Conservation (phyloP, 2,797 vertebrate species). For the Gymnothorax javanicus region DNA sequence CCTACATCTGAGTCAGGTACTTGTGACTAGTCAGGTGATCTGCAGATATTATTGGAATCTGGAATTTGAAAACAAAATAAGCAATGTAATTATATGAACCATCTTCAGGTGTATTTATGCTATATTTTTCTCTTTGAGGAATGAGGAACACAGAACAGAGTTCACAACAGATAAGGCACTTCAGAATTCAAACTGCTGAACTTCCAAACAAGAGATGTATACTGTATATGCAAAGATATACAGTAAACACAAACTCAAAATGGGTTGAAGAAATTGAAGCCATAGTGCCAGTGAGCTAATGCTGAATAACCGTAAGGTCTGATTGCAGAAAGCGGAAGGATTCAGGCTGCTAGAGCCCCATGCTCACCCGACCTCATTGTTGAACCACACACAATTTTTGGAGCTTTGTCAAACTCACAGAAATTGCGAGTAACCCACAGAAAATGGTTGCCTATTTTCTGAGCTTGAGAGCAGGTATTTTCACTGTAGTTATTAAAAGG, state of each 20-base stretch:
- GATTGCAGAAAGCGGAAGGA: constrained; percentile 61
- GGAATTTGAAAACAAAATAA: constrained; percentile 60
- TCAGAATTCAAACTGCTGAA: neutral
- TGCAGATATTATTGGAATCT: constrained; percentile 99
- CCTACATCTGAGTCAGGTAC: constrained; percentile 99
- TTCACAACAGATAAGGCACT: neutral
- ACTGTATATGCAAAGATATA: neutral
- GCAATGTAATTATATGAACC: neutral
- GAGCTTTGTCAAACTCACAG: no score
- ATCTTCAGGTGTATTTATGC: neutral
- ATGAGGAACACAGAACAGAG: neutral
- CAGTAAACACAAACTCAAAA: neutral
- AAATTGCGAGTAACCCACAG: neutral
- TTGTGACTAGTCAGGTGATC: constrained; percentile 99
- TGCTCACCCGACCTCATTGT: constrained; percentile 74
- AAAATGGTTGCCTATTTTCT: neutral
- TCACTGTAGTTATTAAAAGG: neutral
- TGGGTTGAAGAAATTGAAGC: neutral
- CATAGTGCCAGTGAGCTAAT: constrained; percentile 7
- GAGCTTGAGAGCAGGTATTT: neutral
- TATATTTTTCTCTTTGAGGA: neutral
- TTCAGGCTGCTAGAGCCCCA: constrained; percentile 61
- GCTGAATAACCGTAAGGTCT: constrained; percentile 54
- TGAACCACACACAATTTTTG: constrained; percentile 71
- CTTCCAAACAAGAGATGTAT: neutral